A percentile compares a stretch with the other conserved stretches of the same genome.
Evolutionary conservation across 2,113 vertebrate genomes (phyloP).

Genomic region (Pseudolaguvia tuberculata): DNA sequence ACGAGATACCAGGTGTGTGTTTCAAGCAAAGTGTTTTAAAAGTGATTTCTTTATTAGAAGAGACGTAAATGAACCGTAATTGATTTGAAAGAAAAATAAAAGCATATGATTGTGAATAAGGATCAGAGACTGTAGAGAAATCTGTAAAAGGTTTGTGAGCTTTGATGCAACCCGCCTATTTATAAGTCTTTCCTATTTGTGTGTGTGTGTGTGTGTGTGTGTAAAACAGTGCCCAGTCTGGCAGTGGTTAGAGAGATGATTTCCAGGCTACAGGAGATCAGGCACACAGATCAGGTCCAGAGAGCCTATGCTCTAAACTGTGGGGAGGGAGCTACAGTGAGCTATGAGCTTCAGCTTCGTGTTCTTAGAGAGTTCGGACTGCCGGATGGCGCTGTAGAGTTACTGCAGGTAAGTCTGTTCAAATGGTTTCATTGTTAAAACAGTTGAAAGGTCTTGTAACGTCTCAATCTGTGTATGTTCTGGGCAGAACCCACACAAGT

Average conservation of each 20-base stretch:
- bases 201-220: neutral
- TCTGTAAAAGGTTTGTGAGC: neutral
- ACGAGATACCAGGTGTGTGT: conserved; percentile 91
- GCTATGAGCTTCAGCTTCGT: conserved; percentile 93
- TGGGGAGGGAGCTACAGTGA: conserved; percentile 93
- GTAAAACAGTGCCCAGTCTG: conserved; percentile 79
- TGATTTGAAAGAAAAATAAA: conserved; percentile 4
- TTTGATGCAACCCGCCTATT: neutral
- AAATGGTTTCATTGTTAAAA: neutral
- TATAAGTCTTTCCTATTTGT: neutral
- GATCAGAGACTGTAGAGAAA: neutral
- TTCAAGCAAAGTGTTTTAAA: neutral
- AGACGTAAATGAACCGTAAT: neutral
- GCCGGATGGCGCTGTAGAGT: conserved; percentile 87
- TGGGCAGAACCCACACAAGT: conserved; percentile 94
- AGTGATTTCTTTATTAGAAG: conserved; percentile 5
- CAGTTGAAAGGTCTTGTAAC: neutral
- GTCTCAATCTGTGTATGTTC: conserved; percentile 11
- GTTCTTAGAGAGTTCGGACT: conserved; percentile 91
- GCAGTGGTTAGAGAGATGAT: conserved; percentile 89
- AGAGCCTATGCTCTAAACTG: conserved; percentile 93
- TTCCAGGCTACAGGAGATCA: conserved; percentile 84
- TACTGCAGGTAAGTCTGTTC: conserved; percentile 78
- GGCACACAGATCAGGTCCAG: conserved; percentile 93
- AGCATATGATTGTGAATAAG: neutral